Conservation (phyloP, 2,888 invertebrate species). For the Thymelicus lineola region DNA sequence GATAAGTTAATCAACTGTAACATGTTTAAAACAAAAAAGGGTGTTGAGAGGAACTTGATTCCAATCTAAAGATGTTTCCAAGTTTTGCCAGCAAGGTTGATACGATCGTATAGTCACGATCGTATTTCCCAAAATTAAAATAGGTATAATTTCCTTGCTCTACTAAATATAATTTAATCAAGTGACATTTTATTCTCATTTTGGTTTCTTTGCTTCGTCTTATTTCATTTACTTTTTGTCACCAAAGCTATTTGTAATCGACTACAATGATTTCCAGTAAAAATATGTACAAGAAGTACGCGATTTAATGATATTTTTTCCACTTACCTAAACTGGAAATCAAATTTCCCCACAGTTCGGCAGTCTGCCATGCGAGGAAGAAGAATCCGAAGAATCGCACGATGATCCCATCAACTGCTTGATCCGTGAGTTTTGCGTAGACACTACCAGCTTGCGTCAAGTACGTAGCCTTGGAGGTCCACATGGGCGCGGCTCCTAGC, state of each 20-base stretch:
- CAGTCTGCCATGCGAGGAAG: constrained; percentile 98
- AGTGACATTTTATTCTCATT: constrained; percentile 6
- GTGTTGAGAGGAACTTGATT: too few relatives aligned
- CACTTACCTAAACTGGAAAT: constrained; percentile 95
- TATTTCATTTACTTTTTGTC: not conserved
- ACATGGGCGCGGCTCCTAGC: constrained; percentile 98
- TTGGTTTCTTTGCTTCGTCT: not conserved
- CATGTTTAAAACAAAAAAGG: not conserved
- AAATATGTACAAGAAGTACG: not conserved
- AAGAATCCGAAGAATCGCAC: constrained; percentile 99
- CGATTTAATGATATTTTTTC: constrained; percentile 12
- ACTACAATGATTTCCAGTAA: not conserved
- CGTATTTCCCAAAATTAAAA: not conserved
- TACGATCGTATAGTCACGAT: not conserved
- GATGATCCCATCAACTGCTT: constrained; percentile 95
- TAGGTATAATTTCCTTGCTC: not conserved
- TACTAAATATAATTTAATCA: not conserved
- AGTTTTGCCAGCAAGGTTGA: not conserved
- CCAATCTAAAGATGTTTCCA: not conserved
- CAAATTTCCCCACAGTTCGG: constrained; percentile 98
- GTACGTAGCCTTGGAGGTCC: constrained; percentile 99
- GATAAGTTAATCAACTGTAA: constrained; percentile 13
- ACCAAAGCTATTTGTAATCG: constrained; percentile 1
- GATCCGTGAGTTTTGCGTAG: constrained; percentile 92
- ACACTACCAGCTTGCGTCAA: constrained; percentile 96